Percentiles rank a stretch among this genome's conserved stretches.
phyloP scores from a whole-genome alignment of 2,113 vertebrate species.

The Blennius ocellaris region DNA sequence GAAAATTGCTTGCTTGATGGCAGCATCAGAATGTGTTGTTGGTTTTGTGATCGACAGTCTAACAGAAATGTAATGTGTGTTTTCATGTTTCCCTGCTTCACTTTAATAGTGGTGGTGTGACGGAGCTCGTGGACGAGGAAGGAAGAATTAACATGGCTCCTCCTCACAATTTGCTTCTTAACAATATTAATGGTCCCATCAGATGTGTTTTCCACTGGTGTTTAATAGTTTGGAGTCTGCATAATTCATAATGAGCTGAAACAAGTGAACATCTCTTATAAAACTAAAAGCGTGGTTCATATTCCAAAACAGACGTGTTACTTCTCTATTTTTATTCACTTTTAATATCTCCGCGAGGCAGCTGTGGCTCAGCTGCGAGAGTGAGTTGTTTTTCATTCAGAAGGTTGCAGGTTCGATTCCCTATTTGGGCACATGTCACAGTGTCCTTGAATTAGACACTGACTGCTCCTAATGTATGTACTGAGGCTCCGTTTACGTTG shows the following conservation, averaged over 20 bases:
- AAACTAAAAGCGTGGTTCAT: too few species aligned
- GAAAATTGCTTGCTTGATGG: neutral
- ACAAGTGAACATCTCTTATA: neutral
- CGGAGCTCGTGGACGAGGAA: conserved; percentile 17
- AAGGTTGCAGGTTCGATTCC: too few species aligned
- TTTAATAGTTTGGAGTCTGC: neutral
- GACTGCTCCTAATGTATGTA: too few species aligned
- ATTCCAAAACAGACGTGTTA: too few species aligned
- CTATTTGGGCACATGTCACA: too few species aligned
- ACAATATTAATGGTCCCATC: neutral
- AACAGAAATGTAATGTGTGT: neutral
- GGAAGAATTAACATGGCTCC: conserved; percentile 20
- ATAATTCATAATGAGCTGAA: neutral
- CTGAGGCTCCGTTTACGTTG: too few species aligned
- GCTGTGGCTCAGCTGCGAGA: too few species aligned
- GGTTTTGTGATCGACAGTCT: neutral
- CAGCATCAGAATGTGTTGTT: neutral
- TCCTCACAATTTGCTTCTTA: neutral
- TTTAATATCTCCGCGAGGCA: too few species aligned
- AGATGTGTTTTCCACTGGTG: neutral
- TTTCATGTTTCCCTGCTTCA: neutral
- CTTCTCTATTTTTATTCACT: too few species aligned
- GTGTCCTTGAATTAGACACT: too few species aligned
- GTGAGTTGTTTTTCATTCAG: too few species aligned
- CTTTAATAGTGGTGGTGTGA: too few species aligned